These are phyloP conservation scores for Epirrhoe tristata DNA, from an alignment of 2,888 invertebrate species.

Conservation along the genomic window DNA sequence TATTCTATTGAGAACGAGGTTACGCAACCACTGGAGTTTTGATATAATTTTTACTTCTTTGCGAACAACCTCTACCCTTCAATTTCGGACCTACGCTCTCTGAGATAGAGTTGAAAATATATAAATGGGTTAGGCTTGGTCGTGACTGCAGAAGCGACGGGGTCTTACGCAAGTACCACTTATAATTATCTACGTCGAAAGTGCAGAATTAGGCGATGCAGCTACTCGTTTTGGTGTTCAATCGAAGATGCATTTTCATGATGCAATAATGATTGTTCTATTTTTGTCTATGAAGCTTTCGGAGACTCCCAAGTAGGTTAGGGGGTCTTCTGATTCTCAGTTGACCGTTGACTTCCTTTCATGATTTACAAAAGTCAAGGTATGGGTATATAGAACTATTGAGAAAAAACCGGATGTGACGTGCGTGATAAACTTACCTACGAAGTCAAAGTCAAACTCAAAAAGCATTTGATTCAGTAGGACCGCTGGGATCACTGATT, in stretches of 20 bases:
- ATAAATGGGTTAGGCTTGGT: constrained; percentile 59
- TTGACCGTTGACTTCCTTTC: too few relatives aligned
- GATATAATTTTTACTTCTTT: constrained; percentile 83
- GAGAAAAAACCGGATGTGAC: too few relatives aligned
- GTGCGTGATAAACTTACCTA: too few relatives aligned
- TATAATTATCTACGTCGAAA: constrained; percentile 81
- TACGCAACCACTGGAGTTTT: constrained; percentile 80
- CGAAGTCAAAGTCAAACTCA: too few relatives aligned
- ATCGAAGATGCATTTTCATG: constrained; percentile 34
- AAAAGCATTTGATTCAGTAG: too few relatives aligned
- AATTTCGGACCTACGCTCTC: constrained; percentile 41
- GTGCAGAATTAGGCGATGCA: constrained; percentile 73
- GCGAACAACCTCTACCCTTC: constrained; percentile 51
- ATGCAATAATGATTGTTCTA: constrained; percentile 16
- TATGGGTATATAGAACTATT: too few relatives aligned
- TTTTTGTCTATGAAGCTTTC: not conserved
- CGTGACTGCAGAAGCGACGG: constrained; percentile 82
- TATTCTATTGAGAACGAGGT: constrained; percentile 83
- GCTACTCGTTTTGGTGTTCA: constrained; percentile 38
- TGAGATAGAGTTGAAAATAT: constrained; percentile 42
- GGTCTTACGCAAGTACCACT: constrained; percentile 73
- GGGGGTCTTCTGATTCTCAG: too few relatives aligned
- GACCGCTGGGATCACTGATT: too few relatives aligned
- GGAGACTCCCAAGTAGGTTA: too few relatives aligned
- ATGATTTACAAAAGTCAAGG: too few relatives aligned